Base-by-base conservation (phyloP, 2,888 invertebrate genomes). In the Carcina quercana region DNA sequence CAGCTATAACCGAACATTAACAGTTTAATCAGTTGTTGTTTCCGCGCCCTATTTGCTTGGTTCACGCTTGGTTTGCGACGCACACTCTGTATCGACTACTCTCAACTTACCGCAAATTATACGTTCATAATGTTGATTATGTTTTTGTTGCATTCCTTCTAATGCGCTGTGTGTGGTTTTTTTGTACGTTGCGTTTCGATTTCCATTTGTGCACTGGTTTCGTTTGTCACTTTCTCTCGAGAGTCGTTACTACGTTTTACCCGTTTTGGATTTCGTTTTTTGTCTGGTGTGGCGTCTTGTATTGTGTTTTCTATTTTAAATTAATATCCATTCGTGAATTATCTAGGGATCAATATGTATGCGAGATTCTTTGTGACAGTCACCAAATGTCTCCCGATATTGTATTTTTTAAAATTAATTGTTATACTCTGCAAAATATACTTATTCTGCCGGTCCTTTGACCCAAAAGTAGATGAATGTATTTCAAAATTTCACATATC, bases 11-110 rank as follows among this genome's bases (percentile, higher is more conserved):
- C 50, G 54, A 56, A 54, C 60, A 64, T 64, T 65, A 62, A 56
- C 56, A 56, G 53, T 66, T 59, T 59, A 55, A 53, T 56, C 47
- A 43, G 50, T 43, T 44, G 60, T 50, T 45, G 60, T 68, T 67
- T 64, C 53, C 49, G 49, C 69, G 69, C 62, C 54, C 75, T 68
- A 68, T 72, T 74, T 72, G 74, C 64, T 70, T 64, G 42, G 57
- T n/a, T 49, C 62, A 71, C 69, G 74, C 71, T 68, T 67, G 54
- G 62, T 47, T 52, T 46, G 53, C 50, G 43, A 42, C 38, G 47
- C 54, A 50, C 60, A 55, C 51, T 35, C 27, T 34, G 36, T 37
- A 37, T 42, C 28, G 35, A 48, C 35, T 43, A 46, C 47, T 49
- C 43, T 54, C 28, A 29, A 25, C 11, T 33, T 28, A n/a, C n/a